A percentile compares a stretch with the other conserved stretches of the same genome.
phyloP scores from a whole-genome alignment of 2,113 vertebrate species.

The Zosterops pallidus region DNA sequence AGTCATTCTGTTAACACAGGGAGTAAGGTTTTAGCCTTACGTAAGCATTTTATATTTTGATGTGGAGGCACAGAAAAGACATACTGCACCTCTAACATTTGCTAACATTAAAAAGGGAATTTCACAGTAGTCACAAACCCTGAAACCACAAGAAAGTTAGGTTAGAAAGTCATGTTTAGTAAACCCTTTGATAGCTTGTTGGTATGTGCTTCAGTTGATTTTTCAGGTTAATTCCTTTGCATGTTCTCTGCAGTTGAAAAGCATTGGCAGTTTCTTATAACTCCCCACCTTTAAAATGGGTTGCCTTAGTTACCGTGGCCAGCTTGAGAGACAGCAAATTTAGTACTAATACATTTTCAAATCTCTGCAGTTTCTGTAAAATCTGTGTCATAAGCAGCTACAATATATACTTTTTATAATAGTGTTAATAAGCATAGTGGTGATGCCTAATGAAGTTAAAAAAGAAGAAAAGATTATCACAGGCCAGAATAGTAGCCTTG shows the following conservation, averaged over 20 bases:
- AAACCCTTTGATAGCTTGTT: background rate
- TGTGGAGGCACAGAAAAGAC: background rate
- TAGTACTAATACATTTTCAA: slow-evolving; percentile 43
- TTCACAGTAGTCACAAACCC: background rate
- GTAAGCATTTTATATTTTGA: background rate
- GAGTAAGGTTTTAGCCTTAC: background rate
- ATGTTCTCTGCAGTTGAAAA: background rate
- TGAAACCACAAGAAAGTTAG: background rate
- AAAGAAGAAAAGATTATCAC: background rate
- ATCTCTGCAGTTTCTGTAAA: slow-evolving; percentile 24
- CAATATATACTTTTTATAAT: background rate
- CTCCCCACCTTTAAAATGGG: slow-evolving; percentile 29
- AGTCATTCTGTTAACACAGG: background rate
- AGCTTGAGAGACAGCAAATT: slow-evolving; percentile 49
- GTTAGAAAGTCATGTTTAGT: background rate
- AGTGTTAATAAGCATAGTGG: background rate
- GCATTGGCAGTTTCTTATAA: slow-evolving; percentile 35
- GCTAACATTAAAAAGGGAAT: background rate
- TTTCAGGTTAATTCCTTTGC: background rate
- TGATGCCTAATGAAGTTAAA: background rate
- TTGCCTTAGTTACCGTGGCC: slow-evolving; percentile 60
- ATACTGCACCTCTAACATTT: background rate
- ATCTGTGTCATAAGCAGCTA: background rate
- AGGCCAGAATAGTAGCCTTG: background rate
- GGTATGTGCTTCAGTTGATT: background rate